Evolutionary conservation across 2,888 invertebrate species (phyloP).

Genomic region (Andricus curvator): DNA sequence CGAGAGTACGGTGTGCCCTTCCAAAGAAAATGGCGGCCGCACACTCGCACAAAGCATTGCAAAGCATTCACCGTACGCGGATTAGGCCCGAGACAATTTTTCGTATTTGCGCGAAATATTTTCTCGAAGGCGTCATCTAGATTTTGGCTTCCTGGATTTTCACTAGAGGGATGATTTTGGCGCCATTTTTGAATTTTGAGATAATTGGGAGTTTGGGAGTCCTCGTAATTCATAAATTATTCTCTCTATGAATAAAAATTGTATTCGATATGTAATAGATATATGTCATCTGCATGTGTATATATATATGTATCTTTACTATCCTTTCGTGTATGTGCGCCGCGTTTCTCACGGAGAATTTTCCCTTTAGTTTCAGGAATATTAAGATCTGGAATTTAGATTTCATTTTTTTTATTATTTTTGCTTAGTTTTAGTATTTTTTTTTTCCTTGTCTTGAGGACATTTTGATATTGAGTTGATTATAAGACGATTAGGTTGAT

Average conservation of each 20-base stretch:
- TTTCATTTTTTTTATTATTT: not conserved
- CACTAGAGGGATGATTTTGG: not conserved
- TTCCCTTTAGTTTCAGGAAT: not conserved
- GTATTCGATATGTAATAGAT: slow-evolving; percentile 26
- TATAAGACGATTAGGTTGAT: not conserved
- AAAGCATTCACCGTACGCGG: slow-evolving; percentile 60
- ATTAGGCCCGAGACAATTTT: slow-evolving; percentile 37
- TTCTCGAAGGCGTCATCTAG: slow-evolving; percentile 11
- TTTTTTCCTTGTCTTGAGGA: not conserved
- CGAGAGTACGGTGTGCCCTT: slow-evolving; percentile 68
- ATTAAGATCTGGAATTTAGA: not conserved
- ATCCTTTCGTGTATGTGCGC: slow-evolving; percentile 5
- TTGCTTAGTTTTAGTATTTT: not conserved
- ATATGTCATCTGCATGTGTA: slow-evolving; percentile 11
- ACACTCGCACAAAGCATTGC: slow-evolving; percentile 69
- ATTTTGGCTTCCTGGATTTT: slow-evolving; percentile 2
- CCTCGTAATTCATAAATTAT: slow-evolving; percentile 28
- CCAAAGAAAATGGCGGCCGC: slow-evolving; percentile 75
- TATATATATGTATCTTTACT: not conserved
- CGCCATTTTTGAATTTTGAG: not conserved
- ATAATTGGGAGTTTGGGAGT: not conserved
- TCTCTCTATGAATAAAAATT: slow-evolving; percentile 38
- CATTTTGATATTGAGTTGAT: not conserved
- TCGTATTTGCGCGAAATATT: slow-evolving; percentile 18
- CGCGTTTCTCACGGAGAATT: slow-evolving; percentile 7